Percentiles rank a stretch among this genome's conserved stretches.
Conservation (phyloP, 2,797 vertebrate genomes). For the Agapornis canus region DNA sequence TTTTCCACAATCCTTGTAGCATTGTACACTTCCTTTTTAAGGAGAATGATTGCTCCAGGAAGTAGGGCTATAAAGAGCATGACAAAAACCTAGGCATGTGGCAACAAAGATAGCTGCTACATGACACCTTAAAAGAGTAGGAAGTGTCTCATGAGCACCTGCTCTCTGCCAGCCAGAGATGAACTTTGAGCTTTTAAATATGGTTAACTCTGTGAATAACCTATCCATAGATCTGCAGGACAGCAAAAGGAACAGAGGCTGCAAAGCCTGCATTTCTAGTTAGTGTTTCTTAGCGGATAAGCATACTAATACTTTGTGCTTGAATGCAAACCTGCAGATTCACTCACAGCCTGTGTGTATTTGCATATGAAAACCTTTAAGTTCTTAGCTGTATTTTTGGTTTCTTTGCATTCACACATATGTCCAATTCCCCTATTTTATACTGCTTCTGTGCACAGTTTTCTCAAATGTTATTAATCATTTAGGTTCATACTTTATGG, state of each 20-base stretch:
- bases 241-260: not conserved
- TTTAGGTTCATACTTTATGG: not conserved
- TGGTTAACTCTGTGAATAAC: not conserved
- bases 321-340: not conserved
- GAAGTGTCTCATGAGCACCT: not conserved
- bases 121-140: not conserved
- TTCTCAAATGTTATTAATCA: not conserved
- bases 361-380: not conserved
- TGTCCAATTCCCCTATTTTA: conserved; percentile 12
- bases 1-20: not conserved
- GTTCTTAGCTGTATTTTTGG: not conserved
- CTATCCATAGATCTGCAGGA: not conserved
- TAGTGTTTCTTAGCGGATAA: not conserved
- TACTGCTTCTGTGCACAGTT: not conserved
- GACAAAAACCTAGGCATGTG: not conserved
- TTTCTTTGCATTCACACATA: not conserved
- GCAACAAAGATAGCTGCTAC: not conserved
- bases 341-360: not conserved
- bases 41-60: not conserved
- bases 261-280: not conserved
- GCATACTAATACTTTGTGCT: not conserved
- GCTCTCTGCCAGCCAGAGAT: not conserved
- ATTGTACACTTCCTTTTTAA: not conserved
- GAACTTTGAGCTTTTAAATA: not conserved
- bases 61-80: not conserved